phyloP scores from a whole-genome alignment of 2,113 vertebrate species.

The Tachuris rubrigastra region DNA sequence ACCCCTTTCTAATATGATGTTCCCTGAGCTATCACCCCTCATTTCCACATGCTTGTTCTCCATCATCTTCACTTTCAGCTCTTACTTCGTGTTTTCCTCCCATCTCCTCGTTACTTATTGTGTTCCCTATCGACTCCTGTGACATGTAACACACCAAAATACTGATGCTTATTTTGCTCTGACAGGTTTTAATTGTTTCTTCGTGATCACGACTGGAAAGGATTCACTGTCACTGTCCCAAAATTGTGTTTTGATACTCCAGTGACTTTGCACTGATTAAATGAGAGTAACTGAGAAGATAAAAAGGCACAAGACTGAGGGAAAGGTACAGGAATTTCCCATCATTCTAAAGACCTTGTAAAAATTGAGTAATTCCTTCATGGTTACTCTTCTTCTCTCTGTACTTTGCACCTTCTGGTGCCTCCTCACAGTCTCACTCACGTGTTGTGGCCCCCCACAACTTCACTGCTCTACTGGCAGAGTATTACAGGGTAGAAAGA shows the following conservation, averaged over 20 bases:
- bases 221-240: neutral
- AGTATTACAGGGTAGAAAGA: neutral
- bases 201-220: neutral
- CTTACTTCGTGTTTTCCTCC: neutral
- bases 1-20: slow-evolving; percentile 16
- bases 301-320: neutral
- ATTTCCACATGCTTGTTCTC: neutral
- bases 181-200: neutral
- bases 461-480: neutral
- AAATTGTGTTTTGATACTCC: neutral
- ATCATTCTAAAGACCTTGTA: neutral
- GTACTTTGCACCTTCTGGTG: neutral
- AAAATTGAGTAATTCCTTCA: neutral
- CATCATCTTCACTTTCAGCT: neutral
- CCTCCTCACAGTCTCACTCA: neutral
- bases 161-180: neutral
- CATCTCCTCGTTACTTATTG: neutral
- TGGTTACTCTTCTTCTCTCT: neutral
- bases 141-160: neutral
- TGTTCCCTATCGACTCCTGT: neutral
- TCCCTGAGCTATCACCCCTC: neutral
- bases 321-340: neutral
- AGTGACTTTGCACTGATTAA: neutral
- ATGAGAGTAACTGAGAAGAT: neutral
- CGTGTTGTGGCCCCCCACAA: rapidly evolving